phyloP scores from a whole-genome alignment of 1,140 invertebrate species.

The Dreissena polymorpha region DNA sequence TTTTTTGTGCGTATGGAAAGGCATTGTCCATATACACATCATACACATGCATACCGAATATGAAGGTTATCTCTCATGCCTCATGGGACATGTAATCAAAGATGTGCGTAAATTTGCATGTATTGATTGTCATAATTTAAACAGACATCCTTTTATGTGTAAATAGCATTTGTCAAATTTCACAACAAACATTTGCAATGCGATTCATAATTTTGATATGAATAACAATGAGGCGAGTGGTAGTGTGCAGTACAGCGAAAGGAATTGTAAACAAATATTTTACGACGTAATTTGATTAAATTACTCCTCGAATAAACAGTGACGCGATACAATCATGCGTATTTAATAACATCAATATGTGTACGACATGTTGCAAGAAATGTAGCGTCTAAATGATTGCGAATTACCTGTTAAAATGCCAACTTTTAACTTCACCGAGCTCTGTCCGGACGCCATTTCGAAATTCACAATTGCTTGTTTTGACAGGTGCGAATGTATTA shows the following conservation, averaged over 20 bases:
- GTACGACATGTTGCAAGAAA: neutral
- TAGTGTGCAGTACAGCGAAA: neutral
- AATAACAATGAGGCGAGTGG: too few species aligned
- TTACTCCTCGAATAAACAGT: neutral
- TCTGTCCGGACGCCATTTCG: constrained; percentile 45
- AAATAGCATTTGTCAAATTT: too few species aligned
- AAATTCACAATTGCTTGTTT: neutral
- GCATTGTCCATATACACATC: too few species aligned
- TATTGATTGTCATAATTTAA: too few species aligned
- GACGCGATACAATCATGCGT: neutral
- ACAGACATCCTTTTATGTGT: too few species aligned
- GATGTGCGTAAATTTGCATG: too few species aligned
- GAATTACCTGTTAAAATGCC: constrained; percentile 43
- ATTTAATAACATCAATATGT: neutral
- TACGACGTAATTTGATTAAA: neutral
- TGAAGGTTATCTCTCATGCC: too few species aligned
- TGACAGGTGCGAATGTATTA: neutral
- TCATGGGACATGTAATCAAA: too few species aligned
- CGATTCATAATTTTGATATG: too few species aligned
- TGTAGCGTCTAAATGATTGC: neutral
- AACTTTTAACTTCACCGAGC: constrained; percentile 41
- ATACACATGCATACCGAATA: too few species aligned
- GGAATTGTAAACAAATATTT: neutral
- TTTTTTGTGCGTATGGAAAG: too few species aligned
- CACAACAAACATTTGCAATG: too few species aligned